These are phyloP conservation scores for Drosophila picticornis DNA, from an alignment of 2,888 invertebrate species.

Conservation along the genomic window DNA sequence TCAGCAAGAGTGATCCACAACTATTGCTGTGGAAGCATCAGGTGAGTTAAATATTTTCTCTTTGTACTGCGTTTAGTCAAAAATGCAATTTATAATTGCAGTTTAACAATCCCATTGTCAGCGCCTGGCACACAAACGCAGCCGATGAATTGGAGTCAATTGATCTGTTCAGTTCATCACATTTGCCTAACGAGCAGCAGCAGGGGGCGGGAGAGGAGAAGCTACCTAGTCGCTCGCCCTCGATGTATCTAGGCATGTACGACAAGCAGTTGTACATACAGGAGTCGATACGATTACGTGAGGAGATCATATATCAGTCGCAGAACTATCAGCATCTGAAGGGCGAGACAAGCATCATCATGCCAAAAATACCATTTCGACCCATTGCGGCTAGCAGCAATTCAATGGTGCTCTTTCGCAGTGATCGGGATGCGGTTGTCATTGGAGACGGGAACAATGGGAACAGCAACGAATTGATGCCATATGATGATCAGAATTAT, in stretches of 20 bases:
- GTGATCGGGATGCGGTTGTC: conserved; percentile 37
- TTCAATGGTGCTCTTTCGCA: conserved; percentile 76
- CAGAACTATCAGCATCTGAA: conserved; percentile 78
- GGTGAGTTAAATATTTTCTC: conserved; percentile 85
- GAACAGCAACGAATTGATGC: conserved; percentile 70
- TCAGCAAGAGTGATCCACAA: conserved; percentile 87
- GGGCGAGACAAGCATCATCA: conserved; percentile 79
- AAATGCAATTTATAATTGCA: conserved; percentile 79
- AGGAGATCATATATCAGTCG: conserved; percentile 82
- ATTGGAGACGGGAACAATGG: conserved; percentile 23
- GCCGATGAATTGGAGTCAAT: conserved; percentile 89
- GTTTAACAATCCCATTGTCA: conserved; percentile 94
- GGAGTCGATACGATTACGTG: conserved; percentile 81
- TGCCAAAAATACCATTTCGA: conserved; percentile 89
- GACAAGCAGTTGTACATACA: conserved; percentile 89
- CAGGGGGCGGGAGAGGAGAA: conserved; percentile 72
- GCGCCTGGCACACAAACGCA: conserved; percentile 92
- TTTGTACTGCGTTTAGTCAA: no score
- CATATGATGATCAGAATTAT: conserved; percentile 84
- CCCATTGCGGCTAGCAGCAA: conserved; percentile 88
- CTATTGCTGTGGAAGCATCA: conserved; percentile 91
- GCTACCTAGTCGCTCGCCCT: conserved; percentile 86
- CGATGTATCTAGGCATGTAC: conserved; percentile 94
- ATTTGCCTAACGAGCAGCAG: conserved; percentile 84
- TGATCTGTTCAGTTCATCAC: conserved; percentile 90